phyloP scores from a whole-genome alignment of 2,797 vertebrate genomes.

The Sternotherus odoratus region DNA sequence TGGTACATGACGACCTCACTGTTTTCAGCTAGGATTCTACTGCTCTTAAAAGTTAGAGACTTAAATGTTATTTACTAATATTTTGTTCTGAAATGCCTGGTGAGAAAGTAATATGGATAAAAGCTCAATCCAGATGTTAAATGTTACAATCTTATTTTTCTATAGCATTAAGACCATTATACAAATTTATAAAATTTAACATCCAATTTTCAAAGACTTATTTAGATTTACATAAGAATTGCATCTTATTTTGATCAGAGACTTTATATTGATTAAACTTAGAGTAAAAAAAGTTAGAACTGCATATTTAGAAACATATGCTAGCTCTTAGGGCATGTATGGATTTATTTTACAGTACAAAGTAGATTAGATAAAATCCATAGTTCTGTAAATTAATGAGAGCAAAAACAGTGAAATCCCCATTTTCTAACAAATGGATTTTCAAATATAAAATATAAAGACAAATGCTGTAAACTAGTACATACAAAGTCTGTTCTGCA shows the following conservation, averaged over 20 bases:
- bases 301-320: not conserved
- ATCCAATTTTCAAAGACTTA: not conserved
- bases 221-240: not conserved
- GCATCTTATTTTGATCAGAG: not conserved
- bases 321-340: not conserved
- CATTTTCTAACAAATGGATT: conserved; percentile 33
- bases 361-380: conserved; percentile 3
- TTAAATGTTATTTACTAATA: not conserved
- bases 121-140: not conserved
- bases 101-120: not conserved
- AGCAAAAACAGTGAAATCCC: conserved; percentile 3
- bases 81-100: not conserved
- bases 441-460: conserved; percentile 7
- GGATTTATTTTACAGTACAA: not conserved
- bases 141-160: not conserved
- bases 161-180: not conserved
- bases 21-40: not conserved
- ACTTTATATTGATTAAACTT: not conserved
- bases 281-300: conserved; percentile 9
- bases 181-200: conserved; percentile 1
- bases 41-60: not conserved
- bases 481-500: conserved; percentile 54
- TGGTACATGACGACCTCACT: not conserved
- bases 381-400: conserved; percentile 2
- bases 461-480: conserved; percentile 18